Base-by-base conservation (phyloP, 2,113 vertebrate genomes). In the Cnemophilus loriae region DNA sequence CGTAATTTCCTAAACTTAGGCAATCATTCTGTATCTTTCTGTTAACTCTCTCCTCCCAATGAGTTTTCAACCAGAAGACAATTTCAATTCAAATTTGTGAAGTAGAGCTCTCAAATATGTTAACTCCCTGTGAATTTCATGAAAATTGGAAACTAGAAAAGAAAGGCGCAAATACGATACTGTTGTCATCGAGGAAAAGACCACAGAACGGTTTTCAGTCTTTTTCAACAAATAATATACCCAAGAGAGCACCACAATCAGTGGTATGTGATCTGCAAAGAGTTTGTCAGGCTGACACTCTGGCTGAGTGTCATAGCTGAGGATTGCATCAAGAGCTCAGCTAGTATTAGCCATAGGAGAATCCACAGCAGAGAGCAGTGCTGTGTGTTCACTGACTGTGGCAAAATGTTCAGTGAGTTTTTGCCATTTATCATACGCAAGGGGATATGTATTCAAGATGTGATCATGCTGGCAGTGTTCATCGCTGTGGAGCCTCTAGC, bases 241-340 rank as follows among this genome's bases (percentile, higher is more conserved):
- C 15, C 21, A 56, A 5, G 21, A 77, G 9, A 65, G 14, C 18
- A 53, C 3, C 7, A 39, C 30, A 47, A 8, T n/a, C 35, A 71
- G 16, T 53, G 26, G 11, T 46, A 70, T 8, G 18, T 67, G 27
- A 35, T 81, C 47, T 78, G 26, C 44, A 55, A 26, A 12, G 33
- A 44, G 10, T 52, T 92, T 56, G 18, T 52, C 3, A 5, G 26
- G 26, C 23, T 35, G 26, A 76, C 33, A 17, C 14, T 67, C 2
- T 65, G 35, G 15, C 47, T 19, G 42, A 0, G n/a, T n/a, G n/a
- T n/a, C 0, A 0, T 60, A 63, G 37, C 7, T 1, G 6, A 65
- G 33, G 11, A 16, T 65, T 46, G 13, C 2, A 8, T 21, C 1
- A 4, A 6, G 8, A 59, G 7, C 6, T 57, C 33, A 55, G 39